These are phyloP conservation scores for Tetragonula carbonaria DNA, from an alignment of 2,888 invertebrate genomes.

Conservation along the genomic window DNA sequence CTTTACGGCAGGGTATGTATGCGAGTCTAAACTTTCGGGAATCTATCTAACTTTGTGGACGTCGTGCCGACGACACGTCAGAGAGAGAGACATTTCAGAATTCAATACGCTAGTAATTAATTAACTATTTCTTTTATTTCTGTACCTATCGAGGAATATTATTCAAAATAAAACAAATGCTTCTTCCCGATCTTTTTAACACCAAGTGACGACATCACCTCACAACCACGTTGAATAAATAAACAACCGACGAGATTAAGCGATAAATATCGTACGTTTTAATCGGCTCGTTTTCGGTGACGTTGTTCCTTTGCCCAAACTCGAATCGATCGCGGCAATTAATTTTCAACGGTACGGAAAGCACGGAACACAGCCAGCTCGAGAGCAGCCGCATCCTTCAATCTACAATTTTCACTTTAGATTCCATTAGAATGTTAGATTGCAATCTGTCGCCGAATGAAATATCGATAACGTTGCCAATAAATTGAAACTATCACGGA, in stretches of 20 bases:
- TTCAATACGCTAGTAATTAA: neutral
- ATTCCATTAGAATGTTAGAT: slow-evolving; percentile 66
- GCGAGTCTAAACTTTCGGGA: neutral
- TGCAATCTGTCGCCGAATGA: slow-evolving; percentile 52
- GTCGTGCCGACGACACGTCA: neutral
- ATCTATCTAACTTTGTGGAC: neutral
- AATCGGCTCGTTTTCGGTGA: neutral
- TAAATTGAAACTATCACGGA: slow-evolving; percentile 52
- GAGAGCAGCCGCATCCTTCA: slow-evolving; percentile 5
- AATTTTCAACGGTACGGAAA: slow-evolving; percentile 16
- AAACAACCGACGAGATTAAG: neutral
- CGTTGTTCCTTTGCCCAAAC: neutral
- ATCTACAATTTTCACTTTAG: slow-evolving; percentile 52
- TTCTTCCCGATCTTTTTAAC: no score
- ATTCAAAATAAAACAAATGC: no score
- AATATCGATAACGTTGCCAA: slow-evolving; percentile 38
- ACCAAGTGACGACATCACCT: no score
- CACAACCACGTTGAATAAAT: neutral
- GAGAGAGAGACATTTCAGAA: neutral
- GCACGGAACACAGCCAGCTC: neutral
- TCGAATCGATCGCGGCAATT: slow-evolving; percentile 15
- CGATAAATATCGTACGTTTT: neutral
- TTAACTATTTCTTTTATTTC: neutral
- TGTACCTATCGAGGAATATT: no score
- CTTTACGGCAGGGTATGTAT: neutral